Evolutionary conservation across 2,113 vertebrate genomes (phyloP).

Genomic region (Lethenteron reissneri): DNA sequence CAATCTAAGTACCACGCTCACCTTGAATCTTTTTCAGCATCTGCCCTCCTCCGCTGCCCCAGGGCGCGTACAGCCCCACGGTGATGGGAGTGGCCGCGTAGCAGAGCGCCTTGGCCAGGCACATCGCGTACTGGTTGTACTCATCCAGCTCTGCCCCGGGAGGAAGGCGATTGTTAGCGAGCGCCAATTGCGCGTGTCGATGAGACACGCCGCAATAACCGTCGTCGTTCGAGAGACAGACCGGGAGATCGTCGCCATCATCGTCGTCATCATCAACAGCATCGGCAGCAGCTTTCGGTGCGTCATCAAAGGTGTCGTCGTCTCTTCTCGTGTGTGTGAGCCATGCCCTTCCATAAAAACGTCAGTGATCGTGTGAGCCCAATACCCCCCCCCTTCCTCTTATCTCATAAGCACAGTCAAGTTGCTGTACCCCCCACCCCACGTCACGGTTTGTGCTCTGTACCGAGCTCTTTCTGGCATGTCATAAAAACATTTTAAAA

Average conservation of each 20-base stretch:
- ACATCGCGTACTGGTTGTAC: constrained; percentile 30
- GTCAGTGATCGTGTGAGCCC: too few relatives aligned
- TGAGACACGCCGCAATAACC: not conserved
- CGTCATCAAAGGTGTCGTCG: too few relatives aligned
- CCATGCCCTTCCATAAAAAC: too few relatives aligned
- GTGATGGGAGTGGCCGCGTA: constrained; percentile 31
- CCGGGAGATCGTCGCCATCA: not conserved
- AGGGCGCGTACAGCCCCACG: constrained; percentile 40
- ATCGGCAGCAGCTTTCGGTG: too few relatives aligned
- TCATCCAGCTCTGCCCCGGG: constrained; percentile 9
- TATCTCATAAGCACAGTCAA: too few relatives aligned
- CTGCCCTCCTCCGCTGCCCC: constrained; percentile 24
- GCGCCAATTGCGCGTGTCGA: not conserved
- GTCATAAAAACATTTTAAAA: too few relatives aligned
- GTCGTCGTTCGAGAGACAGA: not conserved
- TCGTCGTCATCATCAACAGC: too few relatives aligned
- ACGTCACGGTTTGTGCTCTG: too few relatives aligned
- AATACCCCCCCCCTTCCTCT: too few relatives aligned
- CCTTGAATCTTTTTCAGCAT: constrained; percentile 28
- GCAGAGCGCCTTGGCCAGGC: constrained; percentile 32
- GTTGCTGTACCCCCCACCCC: too few relatives aligned
- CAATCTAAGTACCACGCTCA: constrained; percentile 12
- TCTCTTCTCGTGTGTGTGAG: too few relatives aligned
- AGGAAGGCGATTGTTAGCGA: not conserved
- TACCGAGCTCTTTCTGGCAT: too few relatives aligned